phyloP scores from a whole-genome alignment of 2,113 vertebrate genomes.

The Campylomormyrus numenius region DNA sequence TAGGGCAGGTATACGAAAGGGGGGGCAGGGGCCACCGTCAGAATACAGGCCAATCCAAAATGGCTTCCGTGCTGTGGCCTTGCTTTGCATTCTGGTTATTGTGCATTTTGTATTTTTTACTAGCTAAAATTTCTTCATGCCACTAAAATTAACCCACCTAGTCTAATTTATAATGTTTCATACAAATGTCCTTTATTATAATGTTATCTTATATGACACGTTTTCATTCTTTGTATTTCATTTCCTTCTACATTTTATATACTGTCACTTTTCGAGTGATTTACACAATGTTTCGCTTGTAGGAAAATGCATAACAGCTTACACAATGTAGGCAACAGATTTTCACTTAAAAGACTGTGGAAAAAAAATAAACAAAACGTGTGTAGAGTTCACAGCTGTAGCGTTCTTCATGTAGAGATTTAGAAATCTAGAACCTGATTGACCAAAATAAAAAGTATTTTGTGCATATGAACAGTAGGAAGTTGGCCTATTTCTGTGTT shows the following conservation, averaged over 20 bases:
- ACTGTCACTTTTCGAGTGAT: neutral
- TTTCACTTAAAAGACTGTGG: neutral
- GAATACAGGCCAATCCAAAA: neutral
- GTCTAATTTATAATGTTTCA: neutral
- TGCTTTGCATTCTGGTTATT: neutral
- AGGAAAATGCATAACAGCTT: neutral
- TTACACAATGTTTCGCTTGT: neutral
- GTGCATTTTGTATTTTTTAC: neutral
- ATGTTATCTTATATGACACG: neutral
- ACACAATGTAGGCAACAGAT: neutral
- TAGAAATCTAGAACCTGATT: neutral
- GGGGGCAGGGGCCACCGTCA: too few relatives aligned
- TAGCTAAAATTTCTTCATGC: neutral
- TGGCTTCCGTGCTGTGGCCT: neutral
- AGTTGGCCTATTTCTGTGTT: neutral
- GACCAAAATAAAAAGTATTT: slow-evolving; percentile 14
- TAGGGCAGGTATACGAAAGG: neutral
- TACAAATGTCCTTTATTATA: neutral
- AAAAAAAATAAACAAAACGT: neutral
- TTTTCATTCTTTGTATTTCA: neutral
- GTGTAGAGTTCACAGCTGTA: neutral
- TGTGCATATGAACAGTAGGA: slow-evolving; percentile 13
- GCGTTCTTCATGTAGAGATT: neutral
- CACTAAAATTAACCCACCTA: neutral
- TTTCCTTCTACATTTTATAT: neutral